Evolutionary conservation across 92 coral and sea anemone species (phyloP), one percentile per base, ranked within the genome.

Genomic region (Desmophyllum pertusum): DNA sequence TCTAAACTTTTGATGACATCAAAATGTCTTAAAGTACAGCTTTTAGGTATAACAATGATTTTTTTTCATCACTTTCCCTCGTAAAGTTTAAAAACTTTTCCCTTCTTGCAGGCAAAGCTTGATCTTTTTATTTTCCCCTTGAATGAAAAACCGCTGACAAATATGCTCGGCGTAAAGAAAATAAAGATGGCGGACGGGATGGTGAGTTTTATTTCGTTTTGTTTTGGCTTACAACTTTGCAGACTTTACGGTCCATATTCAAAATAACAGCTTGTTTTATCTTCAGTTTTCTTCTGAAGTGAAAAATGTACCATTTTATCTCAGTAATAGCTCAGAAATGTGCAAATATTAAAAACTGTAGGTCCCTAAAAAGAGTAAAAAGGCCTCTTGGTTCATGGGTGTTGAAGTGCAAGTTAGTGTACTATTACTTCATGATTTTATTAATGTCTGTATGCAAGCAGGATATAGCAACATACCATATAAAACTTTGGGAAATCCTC

Each of bases 151-250:
- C 71, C 69, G 75, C 80, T 85, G 78, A 39, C 71, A 76, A 40
- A 4, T 6, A 27, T 63, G 21, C 85, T 74, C 83, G n/a, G 4
- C 59, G 8, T 9, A 31, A 15, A 78, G 33, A 33, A 55, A 79
- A 57, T 40, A 87, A 91, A 93, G 87, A 93, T 93, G 97, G 97
- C 95, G 95, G 90, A 90, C 81, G 82, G 80, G 66, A 75, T 76
- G 94, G 91, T 86, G 30, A 77, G 87, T 38, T 77, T 39, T 18
- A 37, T 1, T 37, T 42, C 18, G 3, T 76, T 55, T 76, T 38
- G 69, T 57, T 76, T 57, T 40, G 70, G 10, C 70, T 39, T 42
- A 10, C 29, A 38, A 27, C 43, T 25, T 37, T 6, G 13, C 33
- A 30, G 11, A 31, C 0, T n/a, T 4, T 13, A 6, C n/a, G 52